Conservation (phyloP, 2,113 vertebrate genomes). For the Alligator sinensis region DNA sequence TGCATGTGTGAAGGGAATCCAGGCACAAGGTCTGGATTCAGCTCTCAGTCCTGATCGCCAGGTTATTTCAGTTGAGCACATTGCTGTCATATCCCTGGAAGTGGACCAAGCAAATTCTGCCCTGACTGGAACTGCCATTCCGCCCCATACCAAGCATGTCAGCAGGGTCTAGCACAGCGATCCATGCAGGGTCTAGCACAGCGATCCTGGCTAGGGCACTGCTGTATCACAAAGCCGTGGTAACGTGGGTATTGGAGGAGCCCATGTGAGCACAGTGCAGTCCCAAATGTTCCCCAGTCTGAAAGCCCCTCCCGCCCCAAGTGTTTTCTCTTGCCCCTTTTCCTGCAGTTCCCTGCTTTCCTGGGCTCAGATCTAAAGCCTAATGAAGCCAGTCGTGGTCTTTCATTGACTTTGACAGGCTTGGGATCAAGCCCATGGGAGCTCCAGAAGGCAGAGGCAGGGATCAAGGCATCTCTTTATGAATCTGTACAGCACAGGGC, state of each 20-base stretch:
- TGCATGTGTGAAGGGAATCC: background rate
- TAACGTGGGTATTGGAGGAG: background rate
- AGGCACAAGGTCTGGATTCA: background rate
- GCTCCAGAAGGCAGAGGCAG: background rate
- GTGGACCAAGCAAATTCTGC: background rate
- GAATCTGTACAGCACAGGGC: background rate
- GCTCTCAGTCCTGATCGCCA: background rate
- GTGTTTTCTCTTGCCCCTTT: background rate
- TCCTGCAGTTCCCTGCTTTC: background rate
- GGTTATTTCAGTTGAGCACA: background rate
- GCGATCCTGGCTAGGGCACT: background rate
- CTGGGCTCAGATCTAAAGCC: background rate
- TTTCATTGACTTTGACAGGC: background rate
- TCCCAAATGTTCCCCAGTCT: background rate
- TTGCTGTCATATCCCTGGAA: too few species aligned
- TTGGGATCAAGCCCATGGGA: background rate
- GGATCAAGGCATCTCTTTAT: background rate
- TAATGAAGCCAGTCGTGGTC: background rate
- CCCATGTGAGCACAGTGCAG: background rate
- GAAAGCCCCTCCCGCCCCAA: background rate
- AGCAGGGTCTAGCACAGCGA: background rate
- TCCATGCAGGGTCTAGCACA: background rate
- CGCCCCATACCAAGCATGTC: too few species aligned
- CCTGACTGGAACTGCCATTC: background rate
- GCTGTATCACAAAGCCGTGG: constrained; percentile 25